These are phyloP conservation scores for Apaloderma vittatum DNA, from an alignment of 2,113 vertebrate genomes.

Conservation along the genomic window DNA sequence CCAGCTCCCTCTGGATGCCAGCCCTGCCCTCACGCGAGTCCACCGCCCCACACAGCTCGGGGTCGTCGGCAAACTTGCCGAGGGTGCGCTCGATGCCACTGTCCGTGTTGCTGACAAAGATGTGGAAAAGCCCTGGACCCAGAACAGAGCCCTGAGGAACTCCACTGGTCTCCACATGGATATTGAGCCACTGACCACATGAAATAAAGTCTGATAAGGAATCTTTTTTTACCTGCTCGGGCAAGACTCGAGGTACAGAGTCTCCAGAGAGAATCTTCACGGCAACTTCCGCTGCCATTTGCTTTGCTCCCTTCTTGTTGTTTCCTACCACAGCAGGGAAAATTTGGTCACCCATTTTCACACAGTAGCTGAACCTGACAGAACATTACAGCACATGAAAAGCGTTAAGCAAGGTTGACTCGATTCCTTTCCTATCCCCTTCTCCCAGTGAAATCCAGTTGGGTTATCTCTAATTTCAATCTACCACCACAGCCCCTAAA, in stretches of 20 bases:
- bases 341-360: constrained; percentile 88
- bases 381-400: constrained; percentile 18
- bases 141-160: too few relatives aligned
- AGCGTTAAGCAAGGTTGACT: neutral
- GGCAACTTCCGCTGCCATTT: constrained; percentile 94
- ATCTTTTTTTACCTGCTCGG: constrained; percentile 81
- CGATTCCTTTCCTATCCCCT: neutral
- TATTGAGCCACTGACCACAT: too few relatives aligned
- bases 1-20: too few relatives aligned
- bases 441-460: neutral
- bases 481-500: neutral
- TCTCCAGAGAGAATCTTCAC: constrained; percentile 90
- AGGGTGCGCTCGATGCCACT: too few relatives aligned
- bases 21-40: too few relatives aligned
- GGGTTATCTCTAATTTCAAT: neutral
- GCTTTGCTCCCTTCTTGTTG: constrained; percentile 95
- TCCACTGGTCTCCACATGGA: too few relatives aligned
- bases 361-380: constrained; percentile 92
- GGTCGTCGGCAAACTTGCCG: too few relatives aligned
- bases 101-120: too few relatives aligned
- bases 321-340: constrained; percentile 91
- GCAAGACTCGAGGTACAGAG: constrained; percentile 54
- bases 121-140: too few relatives aligned
- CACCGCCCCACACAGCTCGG: too few relatives aligned
- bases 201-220: neutral